These are phyloP conservation scores for Cercopithecus hamlyni DNA, from an alignment of 2,797 vertebrate genomes.

Conservation along the genomic window DNA sequence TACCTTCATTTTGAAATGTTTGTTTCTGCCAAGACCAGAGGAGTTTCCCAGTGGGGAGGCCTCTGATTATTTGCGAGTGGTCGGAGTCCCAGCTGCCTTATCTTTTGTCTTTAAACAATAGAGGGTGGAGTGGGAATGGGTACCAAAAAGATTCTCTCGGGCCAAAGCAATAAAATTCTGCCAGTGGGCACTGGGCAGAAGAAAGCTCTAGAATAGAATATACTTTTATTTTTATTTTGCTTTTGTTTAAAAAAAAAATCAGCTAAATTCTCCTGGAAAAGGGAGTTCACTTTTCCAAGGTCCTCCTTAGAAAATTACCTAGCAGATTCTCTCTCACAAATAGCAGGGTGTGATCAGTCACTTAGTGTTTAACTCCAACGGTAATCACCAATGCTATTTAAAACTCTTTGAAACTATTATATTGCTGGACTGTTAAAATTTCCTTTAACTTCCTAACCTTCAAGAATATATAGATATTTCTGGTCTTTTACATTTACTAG, in stretches of 20 bases:
- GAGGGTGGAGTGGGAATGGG: conserved; percentile 51
- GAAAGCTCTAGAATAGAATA: conserved; percentile 29
- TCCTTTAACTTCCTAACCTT: not conserved
- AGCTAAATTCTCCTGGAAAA: conserved; percentile 3
- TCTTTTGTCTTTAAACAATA: conserved; percentile 74
- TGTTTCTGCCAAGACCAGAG: conserved; percentile 52
- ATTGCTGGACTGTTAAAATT: not conserved
- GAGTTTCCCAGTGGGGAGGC: conserved; percentile 56
- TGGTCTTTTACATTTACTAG: not conserved
- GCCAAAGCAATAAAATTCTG: conserved; percentile 56
- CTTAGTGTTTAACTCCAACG: conserved; percentile 47
- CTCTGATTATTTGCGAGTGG: conserved; percentile 50
- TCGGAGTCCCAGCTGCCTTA: conserved; percentile 62
- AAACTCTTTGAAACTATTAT: conserved; percentile 35
- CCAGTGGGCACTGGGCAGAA: not conserved
- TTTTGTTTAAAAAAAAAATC: conserved; percentile 48
- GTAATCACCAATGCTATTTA: conserved; percentile 65
- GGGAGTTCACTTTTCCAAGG: conserved; percentile 2
- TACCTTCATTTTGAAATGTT: conserved; percentile 62
- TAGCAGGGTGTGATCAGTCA: conserved; percentile 25
- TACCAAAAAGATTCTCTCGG: conserved; percentile 42
- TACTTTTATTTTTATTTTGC: not conserved
- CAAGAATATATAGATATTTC: not conserved
- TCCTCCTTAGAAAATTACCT: conserved; percentile 45
- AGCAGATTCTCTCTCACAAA: conserved; percentile 30